Percentiles rank a stretch among this genome's conserved stretches.
phyloP scores from a whole-genome alignment of 1,140 invertebrate genomes.

The Subanguina moxae region DNA sequence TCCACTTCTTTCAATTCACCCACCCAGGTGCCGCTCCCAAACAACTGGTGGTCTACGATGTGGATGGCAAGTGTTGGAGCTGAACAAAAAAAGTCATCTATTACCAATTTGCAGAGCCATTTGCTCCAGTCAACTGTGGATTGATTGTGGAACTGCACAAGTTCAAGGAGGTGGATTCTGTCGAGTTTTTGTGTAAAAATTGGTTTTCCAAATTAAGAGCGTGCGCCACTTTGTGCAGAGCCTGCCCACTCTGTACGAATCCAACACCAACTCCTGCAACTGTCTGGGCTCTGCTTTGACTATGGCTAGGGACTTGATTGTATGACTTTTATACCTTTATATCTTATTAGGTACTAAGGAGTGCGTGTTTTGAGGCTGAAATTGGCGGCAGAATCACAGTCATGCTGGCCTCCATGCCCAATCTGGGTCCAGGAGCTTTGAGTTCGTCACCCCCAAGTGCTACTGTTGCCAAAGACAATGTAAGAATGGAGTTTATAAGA shows the following conservation, averaged over 20 bases:
- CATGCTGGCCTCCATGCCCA: conserved; percentile 85
- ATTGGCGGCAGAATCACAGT: conserved; percentile 90
- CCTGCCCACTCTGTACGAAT: conserved; percentile 73
- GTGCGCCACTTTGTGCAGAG: conserved; percentile 75
- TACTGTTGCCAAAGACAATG: conserved; percentile 7
- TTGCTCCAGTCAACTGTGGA: conserved; percentile 71
- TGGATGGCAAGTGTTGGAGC: conserved; percentile 75
- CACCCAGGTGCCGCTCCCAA: conserved; percentile 80
- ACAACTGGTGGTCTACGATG: conserved; percentile 84
- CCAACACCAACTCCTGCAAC: conserved; percentile 71
- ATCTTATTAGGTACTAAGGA: background rate
- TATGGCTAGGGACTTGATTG: conserved; percentile 84
- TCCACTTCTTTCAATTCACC: conserved; percentile 90
- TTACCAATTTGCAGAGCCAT: conserved; percentile 62
- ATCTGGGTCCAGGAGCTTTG: conserved; percentile 79
- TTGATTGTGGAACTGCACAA: conserved; percentile 86
- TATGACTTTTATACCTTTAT: conserved; percentile 59
- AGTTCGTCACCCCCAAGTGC: conserved; percentile 63
- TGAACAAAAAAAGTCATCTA: no score
- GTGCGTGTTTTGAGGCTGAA: conserved; percentile 67
- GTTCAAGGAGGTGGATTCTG: conserved; percentile 65
- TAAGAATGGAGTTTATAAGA: no score
- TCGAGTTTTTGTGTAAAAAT: background rate
- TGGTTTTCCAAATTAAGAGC: conserved; percentile 58
- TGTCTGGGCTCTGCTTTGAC: conserved; percentile 87